Percentiles rank a stretch among this genome's conserved stretches.
phyloP scores from a whole-genome alignment of 2,113 vertebrate species.

The Erythrocercus mccallii region DNA sequence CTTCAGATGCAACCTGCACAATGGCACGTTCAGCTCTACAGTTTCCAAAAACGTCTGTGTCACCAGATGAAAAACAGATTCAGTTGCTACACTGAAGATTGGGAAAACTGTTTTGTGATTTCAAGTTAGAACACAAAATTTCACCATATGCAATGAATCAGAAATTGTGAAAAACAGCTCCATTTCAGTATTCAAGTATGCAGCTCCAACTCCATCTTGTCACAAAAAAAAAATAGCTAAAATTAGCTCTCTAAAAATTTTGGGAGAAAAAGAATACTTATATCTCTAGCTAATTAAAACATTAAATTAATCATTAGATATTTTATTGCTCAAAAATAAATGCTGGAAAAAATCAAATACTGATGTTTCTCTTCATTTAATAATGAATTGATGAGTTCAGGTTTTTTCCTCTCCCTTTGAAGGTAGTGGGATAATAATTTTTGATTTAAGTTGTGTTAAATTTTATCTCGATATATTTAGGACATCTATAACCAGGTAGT shows the following conservation, averaged over 20 bases:
- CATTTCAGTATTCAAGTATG: background rate
- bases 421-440: background rate
- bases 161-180: background rate
- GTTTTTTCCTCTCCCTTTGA: background rate
- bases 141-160: background rate
- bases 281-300: background rate
- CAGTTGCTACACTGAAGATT: background rate
- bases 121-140: background rate
- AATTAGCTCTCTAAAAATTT: background rate
- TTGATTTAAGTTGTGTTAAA: background rate
- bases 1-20: background rate
- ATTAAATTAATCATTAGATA: fast-evolving
- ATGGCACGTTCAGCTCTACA: background rate
- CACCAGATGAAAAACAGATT: background rate
- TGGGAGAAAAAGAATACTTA: fast-evolving
- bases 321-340: background rate
- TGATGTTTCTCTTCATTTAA: background rate
- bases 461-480: background rate
- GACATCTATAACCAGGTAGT: too few relatives aligned
- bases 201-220: background rate
- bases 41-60: background rate
- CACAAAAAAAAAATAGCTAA: background rate
- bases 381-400: background rate
- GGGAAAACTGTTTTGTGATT: background rate
- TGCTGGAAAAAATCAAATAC: background rate